Conservation (phyloP, 2,888 invertebrate genomes). For the Deroplatys truncata region DNA sequence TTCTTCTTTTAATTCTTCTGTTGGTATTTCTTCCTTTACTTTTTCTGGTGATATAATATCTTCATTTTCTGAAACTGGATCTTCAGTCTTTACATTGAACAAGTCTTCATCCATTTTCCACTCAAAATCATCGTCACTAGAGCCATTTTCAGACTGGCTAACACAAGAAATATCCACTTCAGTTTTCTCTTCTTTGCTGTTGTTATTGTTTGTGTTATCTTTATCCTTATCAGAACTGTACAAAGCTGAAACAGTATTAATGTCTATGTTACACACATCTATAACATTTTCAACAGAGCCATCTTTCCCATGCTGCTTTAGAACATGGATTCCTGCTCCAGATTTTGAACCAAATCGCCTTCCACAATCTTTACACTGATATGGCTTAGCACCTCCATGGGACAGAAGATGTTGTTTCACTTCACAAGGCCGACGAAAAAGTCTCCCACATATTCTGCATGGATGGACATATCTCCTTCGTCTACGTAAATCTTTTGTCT, state of each 20-base stretch:
- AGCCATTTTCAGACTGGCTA: conserved; percentile 1
- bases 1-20: neutral
- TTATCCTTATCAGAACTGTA: neutral
- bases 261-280: conserved; percentile 21
- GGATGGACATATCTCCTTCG: conserved; percentile 27
- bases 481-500: conserved; percentile 22
- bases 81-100: conserved; percentile 16
- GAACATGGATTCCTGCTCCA: conserved; percentile 29
- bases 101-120: conserved; percentile 29
- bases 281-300: conserved; percentile 23
- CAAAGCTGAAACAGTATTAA: neutral
- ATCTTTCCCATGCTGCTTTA: conserved; percentile 30
- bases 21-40: neutral
- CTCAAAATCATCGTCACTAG: conserved; percentile 29
- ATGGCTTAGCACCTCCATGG: conserved; percentile 30
- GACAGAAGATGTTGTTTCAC: conserved; percentile 30
- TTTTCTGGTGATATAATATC: neutral
- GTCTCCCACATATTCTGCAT: conserved; percentile 28
- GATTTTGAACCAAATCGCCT: conserved; percentile 28
- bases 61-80: neutral
- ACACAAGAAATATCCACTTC: neutral
- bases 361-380: conserved; percentile 27
- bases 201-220: conserved; percentile 5
- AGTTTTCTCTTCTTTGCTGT: conserved; percentile 10
- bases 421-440: conserved; percentile 29